Percentiles rank a stretch among this genome's conserved stretches.
Evolutionary conservation across 2,113 vertebrate species (phyloP).

Genomic region (Tyto alba): DNA sequence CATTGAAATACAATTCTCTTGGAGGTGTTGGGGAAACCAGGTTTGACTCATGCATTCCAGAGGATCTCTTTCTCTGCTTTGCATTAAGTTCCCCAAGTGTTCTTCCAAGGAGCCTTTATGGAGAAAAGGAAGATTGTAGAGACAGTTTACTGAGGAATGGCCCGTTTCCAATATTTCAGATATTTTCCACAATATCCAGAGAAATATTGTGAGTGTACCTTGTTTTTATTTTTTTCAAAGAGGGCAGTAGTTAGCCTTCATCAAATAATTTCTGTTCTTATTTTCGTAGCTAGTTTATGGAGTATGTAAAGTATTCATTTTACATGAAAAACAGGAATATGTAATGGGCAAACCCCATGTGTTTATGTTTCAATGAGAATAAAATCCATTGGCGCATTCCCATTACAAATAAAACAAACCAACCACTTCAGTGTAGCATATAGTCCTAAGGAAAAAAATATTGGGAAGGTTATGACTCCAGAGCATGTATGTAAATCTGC

Average conservation of each 20-base stretch:
- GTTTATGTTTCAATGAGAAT: neutral
- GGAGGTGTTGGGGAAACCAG: neutral
- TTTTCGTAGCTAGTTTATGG: neutral
- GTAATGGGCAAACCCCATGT: fast-evolving
- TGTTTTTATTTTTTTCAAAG: neutral
- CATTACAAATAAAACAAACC: neutral
- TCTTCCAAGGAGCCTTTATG: neutral
- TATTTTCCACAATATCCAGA: neutral
- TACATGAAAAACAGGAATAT: neutral
- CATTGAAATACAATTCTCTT: neutral
- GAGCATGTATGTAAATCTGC: neutral
- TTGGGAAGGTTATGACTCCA: neutral
- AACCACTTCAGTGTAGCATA: neutral
- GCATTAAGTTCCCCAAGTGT: neutral
- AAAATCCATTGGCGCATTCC: neutral
- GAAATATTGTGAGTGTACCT: neutral
- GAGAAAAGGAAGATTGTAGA: neutral
- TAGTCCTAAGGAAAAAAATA: neutral
- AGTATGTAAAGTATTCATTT: neutral
- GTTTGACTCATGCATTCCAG: neutral
- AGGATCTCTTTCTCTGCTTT: neutral
- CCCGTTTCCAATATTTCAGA: neutral
- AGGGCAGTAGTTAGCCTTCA: neutral
- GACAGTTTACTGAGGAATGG: neutral
- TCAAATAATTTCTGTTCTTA: neutral